Base-by-base conservation (phyloP, 2,113 vertebrate species). In the Dolichotis patagonum region DNA sequence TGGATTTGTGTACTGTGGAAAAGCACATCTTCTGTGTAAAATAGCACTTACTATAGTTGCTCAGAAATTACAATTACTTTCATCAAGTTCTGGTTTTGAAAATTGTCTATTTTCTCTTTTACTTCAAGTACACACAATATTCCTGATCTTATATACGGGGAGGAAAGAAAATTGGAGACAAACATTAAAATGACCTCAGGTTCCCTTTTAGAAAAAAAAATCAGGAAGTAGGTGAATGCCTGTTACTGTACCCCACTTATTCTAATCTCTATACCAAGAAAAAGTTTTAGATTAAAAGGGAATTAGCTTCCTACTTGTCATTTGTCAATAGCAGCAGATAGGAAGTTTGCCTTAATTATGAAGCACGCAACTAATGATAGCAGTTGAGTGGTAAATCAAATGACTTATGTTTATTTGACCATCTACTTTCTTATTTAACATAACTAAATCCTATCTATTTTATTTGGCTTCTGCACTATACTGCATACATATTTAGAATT, bases 271-370 rank as follows among this genome's bases (percentile, higher is more conserved):
- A 46, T 9, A 19, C 4, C 30, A 90, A 62, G n/a, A 67, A 62
- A 90, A 90, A 69, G 9, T 14, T 78, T 94, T 94, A 78, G 11
- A 73, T 90, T 86, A 52, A 93, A 92, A 92, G 86, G 8, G 93
- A 85, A 85, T 82, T 35, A 71, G 17, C 30, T 80, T 16, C 41
- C 78, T 22, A 13, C 52, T 91, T 96, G 28, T 82, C 58, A 90
- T 82, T 75, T 60, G 30, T 75, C 85, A 75, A n/a, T 19, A 80
- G 73, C 60, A 80, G 12, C 22, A 7, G 69, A 71, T 24, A 93
- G 35, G 8, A 63, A 63, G 20, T 89, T 88, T 88, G 54, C 1
- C 8, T 32, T 49, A 5, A 28, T 10, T 16, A 52, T 30, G 16
- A 52, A 75, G 28, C 9, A 32, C 35, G 4, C 8, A 52, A 58